phyloP scores from a whole-genome alignment of 2,888 invertebrate species.

The Leptothorax acervorum region DNA sequence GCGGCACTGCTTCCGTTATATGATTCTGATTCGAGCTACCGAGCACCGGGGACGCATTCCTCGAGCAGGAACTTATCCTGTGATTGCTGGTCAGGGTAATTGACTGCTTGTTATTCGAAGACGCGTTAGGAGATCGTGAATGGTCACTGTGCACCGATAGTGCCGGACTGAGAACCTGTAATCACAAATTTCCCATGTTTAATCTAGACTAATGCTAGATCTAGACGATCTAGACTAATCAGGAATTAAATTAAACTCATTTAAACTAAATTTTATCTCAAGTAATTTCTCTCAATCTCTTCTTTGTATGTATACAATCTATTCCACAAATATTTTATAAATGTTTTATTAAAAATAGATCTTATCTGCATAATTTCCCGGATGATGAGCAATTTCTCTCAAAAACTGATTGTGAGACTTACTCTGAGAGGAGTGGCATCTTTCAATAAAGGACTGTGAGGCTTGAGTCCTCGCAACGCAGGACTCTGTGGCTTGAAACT shows the following conservation, averaged over 20 bases:
- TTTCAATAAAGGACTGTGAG: slow-evolving; percentile 83
- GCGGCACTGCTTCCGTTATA: slow-evolving; percentile 85
- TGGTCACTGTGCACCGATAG: slow-evolving; percentile 84
- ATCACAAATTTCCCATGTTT: slow-evolving; percentile 28
- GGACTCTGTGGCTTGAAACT: slow-evolving; percentile 83
- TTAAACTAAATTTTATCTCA: neutral
- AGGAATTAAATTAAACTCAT: neutral
- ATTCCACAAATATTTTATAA: too few relatives aligned
- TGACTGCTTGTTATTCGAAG: slow-evolving; percentile 80
- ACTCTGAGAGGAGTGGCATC: slow-evolving; percentile 81
- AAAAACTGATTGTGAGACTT: slow-evolving; percentile 59
- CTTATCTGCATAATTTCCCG: neutral
- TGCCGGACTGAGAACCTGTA: slow-evolving; percentile 84
- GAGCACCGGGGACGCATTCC: slow-evolving; percentile 75
- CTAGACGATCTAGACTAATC: neutral
- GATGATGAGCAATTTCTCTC: neutral
- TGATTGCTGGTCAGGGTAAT: slow-evolving; percentile 80
- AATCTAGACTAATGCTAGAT: neutral
- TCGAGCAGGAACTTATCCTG: slow-evolving; percentile 71
- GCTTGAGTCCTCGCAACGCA: slow-evolving; percentile 80
- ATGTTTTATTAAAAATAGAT: too few relatives aligned
- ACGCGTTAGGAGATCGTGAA: slow-evolving; percentile 82
- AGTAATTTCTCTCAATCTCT: too few relatives aligned
- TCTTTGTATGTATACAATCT: too few relatives aligned
- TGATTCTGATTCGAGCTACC: slow-evolving; percentile 82